phyloP scores from a whole-genome alignment of 2,888 invertebrate species.

The Papilio gigon region DNA sequence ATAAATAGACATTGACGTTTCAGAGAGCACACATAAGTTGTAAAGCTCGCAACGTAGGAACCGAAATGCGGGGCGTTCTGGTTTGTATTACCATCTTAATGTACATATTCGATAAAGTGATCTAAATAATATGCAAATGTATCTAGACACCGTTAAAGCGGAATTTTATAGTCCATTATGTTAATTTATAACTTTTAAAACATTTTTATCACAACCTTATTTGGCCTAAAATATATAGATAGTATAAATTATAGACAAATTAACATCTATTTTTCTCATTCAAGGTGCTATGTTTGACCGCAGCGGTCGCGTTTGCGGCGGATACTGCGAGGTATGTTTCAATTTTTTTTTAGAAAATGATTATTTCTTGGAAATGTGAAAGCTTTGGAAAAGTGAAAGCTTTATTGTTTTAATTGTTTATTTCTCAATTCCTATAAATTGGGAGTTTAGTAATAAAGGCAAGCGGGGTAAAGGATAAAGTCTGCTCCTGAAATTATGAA shows the following conservation, averaged over 20 bases:
- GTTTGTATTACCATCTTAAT: conserved; percentile 42
- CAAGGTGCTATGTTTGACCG: conserved; percentile 40
- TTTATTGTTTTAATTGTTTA: no score
- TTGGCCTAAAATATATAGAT: conserved; percentile 21
- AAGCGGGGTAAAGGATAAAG: neutral
- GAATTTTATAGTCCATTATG: conserved; percentile 40
- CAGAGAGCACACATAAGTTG: conserved; percentile 44
- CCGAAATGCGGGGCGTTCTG: conserved; percentile 45
- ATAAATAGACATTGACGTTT: conserved; percentile 47
- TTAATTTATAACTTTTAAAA: conserved; percentile 30
- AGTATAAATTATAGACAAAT: conserved; percentile 21
- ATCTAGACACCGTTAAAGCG: conserved; percentile 28
- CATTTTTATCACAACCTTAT: conserved; percentile 37
- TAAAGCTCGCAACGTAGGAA: conserved; percentile 41
- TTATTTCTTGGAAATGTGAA: neutral
- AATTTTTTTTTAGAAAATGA: neutral
- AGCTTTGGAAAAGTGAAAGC: no score
- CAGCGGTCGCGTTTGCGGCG: conserved; percentile 39
- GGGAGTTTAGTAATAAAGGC: neutral
- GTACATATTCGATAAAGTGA: conserved; percentile 38
- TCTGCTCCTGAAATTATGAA: neutral
- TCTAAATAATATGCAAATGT: conserved; percentile 41
- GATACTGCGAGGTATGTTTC: conserved; percentile 35
- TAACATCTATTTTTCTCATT: conserved; percentile 35
- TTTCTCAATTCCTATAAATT: neutral